Evolutionary conservation across 2,113 vertebrate species (phyloP).

Genomic region (Sceloporus undulatus): DNA sequence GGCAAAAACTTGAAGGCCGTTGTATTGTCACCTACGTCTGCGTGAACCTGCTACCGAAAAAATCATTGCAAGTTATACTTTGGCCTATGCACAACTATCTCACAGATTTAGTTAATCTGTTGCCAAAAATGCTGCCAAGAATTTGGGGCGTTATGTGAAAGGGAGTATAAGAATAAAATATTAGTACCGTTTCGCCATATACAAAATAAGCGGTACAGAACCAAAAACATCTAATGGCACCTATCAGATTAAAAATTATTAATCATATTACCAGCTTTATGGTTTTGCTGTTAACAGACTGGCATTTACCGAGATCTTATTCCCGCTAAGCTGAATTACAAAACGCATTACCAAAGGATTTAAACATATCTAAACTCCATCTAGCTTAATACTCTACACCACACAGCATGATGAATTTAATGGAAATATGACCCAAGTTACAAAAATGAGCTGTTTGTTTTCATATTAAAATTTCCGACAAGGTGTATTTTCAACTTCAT

Average conservation of each 20-base stretch:
- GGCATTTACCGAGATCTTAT: conserved; percentile 63
- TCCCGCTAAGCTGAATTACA: conserved; percentile 56
- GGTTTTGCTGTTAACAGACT: conserved; percentile 57
- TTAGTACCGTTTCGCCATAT: conserved; percentile 30
- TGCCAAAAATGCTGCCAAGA: conserved; percentile 63
- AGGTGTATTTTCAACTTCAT: conserved; percentile 53
- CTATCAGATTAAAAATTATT: conserved; percentile 69
- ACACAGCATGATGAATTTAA: conserved; percentile 62
- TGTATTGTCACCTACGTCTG: conserved; percentile 50
- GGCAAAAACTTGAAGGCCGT: conserved; percentile 59
- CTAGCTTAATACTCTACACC: conserved; percentile 66
- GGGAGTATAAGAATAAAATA: conserved; percentile 45
- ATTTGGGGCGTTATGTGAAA: conserved; percentile 53
- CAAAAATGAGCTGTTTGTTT: conserved; percentile 47
- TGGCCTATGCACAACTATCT: conserved; percentile 58
- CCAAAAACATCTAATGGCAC: conserved; percentile 25
- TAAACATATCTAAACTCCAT: conserved; percentile 59
- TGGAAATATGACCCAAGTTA: conserved; percentile 73
- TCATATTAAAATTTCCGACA: conserved; percentile 52
- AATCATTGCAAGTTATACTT: conserved; percentile 59
- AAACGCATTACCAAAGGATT: conserved; percentile 60
- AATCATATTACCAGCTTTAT: conserved; percentile 64
- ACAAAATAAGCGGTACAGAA: conserved; percentile 47
- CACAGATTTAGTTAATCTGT: conserved; percentile 55
- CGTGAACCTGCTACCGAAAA: conserved; percentile 57